Conservation (phyloP, 2,113 vertebrate genomes). For the Gavialis gangeticus region DNA sequence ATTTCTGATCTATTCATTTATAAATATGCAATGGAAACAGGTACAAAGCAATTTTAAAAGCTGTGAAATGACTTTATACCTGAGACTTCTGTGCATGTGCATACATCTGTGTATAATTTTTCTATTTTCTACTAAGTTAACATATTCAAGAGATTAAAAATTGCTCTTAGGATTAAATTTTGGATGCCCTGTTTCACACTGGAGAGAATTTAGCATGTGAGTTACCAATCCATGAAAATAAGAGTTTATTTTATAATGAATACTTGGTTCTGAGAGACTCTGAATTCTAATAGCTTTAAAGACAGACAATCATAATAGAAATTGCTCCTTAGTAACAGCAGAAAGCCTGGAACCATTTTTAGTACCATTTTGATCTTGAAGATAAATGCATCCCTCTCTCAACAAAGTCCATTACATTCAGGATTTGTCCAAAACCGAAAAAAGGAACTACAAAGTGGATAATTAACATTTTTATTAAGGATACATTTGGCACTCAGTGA, state of each 20-base stretch:
- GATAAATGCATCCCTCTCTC: not conserved
- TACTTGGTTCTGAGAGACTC: not conserved
- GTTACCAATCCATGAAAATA: not conserved
- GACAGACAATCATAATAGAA: not conserved
- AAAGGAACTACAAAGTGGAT: not conserved
- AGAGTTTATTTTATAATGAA: not conserved
- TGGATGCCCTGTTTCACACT: not conserved
- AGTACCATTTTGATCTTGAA: not conserved
- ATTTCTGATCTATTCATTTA: not conserved
- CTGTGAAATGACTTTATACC: not conserved
- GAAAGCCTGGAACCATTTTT: not conserved
- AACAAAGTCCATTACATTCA: not conserved
- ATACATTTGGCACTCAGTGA: not conserved
- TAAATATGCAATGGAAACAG: not conserved
- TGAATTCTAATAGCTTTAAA: not conserved
- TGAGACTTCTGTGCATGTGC: not conserved
- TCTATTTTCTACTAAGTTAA: not conserved
- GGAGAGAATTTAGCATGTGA: not conserved
- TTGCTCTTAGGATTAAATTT: not conserved
- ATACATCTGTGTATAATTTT: not conserved
- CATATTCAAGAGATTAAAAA: not conserved
- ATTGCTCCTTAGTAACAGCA: not conserved
- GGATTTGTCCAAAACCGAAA: not conserved
- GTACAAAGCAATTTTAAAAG: not conserved
- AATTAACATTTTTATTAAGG: fast-evolving